Evolutionary conservation across 2,888 invertebrate genomes (phyloP).

Genomic region (Heteropelma amictum): DNA sequence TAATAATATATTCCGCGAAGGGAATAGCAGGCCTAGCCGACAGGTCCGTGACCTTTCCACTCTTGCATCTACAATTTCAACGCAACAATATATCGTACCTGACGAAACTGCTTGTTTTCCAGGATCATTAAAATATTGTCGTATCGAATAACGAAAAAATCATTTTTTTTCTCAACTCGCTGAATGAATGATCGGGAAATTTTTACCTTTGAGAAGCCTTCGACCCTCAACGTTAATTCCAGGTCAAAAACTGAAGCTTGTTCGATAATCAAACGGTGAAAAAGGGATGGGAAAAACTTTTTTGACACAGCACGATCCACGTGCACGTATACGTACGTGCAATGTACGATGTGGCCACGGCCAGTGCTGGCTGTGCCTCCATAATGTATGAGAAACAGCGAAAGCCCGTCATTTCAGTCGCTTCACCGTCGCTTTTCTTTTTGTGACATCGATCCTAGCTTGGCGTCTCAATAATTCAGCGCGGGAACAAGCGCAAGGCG

Average conservation of each 20-base stretch:
- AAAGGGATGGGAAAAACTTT: conserved; percentile 23
- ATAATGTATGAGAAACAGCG: conserved; percentile 74
- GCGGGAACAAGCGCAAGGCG: conserved; percentile 75
- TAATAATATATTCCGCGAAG: too few relatives aligned
- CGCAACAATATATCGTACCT: too few relatives aligned
- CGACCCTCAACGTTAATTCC: not conserved
- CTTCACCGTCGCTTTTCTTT: conserved; percentile 72
- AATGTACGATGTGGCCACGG: conserved; percentile 61
- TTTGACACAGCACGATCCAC: conserved; percentile 47
- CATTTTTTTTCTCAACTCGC: too few relatives aligned
- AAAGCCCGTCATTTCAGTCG: conserved; percentile 77
- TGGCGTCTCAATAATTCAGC: conserved; percentile 76
- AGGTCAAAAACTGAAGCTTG: conserved; percentile 13
- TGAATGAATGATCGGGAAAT: too few relatives aligned
- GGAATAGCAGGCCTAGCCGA: too few relatives aligned
- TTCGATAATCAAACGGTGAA: conserved; percentile 4
- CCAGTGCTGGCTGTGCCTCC: conserved; percentile 69
- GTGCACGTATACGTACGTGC: conserved; percentile 53
- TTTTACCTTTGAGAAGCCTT: not conserved
- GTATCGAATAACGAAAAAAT: not conserved
- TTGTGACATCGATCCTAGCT: conserved; percentile 76
- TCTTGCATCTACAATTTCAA: too few relatives aligned
- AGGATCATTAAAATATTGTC: not conserved
- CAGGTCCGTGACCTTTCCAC: too few relatives aligned
- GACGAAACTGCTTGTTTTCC: too few relatives aligned